Conservation (phyloP, 2,797 vertebrate species). For the Chloroceryle inda region DNA sequence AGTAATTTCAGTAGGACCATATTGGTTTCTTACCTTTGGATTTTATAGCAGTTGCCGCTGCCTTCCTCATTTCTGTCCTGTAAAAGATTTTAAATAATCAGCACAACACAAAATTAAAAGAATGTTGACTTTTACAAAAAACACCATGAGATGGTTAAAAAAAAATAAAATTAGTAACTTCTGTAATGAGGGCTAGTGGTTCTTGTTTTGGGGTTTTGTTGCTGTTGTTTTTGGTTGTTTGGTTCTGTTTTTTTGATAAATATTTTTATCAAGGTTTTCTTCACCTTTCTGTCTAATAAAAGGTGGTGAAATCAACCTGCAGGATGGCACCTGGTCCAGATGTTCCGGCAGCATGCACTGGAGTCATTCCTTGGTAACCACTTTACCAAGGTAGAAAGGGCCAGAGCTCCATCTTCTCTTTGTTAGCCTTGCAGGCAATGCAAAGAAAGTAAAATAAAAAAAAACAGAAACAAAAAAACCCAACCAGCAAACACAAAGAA, state of each 20-base stretch:
- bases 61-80: conserved; percentile 74
- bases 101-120: conserved; percentile 18
- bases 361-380: not conserved
- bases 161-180: not conserved
- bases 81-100: conserved; percentile 62
- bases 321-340: not conserved
- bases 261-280: not conserved
- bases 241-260: not conserved
- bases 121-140: not conserved
- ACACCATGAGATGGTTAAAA: not conserved
- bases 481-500: not conserved
- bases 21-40: conserved; percentile 87
- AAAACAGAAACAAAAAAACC: too few species aligned
- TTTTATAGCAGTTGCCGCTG: conserved; percentile 77
- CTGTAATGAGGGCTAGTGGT: not conserved
- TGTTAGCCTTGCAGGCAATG: not conserved
- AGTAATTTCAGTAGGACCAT: not conserved
- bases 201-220: not conserved
- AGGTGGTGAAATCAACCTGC: not conserved
- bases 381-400: not conserved
- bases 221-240: too few species aligned
- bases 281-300: not conserved
- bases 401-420: not conserved
- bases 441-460: not conserved
- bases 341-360: not conserved